Conservation (phyloP, 2,797 vertebrate species). For the Sus cebifrons region DNA sequence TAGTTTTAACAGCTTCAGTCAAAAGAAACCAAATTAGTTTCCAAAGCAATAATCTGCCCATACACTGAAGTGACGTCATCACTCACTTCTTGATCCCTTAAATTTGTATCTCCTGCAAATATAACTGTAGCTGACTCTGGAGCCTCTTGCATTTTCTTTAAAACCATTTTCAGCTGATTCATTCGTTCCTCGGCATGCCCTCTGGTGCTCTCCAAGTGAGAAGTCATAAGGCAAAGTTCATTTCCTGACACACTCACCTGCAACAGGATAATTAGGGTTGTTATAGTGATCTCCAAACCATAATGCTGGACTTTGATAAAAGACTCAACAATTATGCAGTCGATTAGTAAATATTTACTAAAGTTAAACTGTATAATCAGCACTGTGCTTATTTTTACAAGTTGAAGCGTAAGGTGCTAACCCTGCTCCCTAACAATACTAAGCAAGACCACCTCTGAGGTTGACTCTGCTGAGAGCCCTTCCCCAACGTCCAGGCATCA, state of each 20-base stretch:
- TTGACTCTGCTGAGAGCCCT: background rate
- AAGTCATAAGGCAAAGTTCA: slow-evolving; percentile 96
- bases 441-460: background rate
- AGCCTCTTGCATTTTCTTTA: slow-evolving; percentile 92
- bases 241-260: slow-evolving; percentile 93
- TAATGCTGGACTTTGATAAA: background rate
- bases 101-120: slow-evolving; percentile 98
- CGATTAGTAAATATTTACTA: background rate
- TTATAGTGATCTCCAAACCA: background rate
- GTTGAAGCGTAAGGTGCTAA: background rate
- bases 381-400: background rate
- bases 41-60: background rate
- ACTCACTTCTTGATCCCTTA: slow-evolving; percentile 95
- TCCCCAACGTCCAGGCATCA: background rate
- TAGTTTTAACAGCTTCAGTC: background rate
- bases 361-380: background rate
- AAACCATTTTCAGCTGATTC: slow-evolving; percentile 93
- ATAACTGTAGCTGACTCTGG: slow-evolving; percentile 93
- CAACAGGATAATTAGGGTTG: background rate
- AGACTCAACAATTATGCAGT: background rate
- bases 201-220: slow-evolving; percentile 98
- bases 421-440: background rate
- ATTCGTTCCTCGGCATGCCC: slow-evolving; percentile 93
- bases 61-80: background rate
- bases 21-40: slow-evolving; percentile 21